Conservation (phyloP, 2,888 invertebrate genomes). For the Eulithis testata region DNA sequence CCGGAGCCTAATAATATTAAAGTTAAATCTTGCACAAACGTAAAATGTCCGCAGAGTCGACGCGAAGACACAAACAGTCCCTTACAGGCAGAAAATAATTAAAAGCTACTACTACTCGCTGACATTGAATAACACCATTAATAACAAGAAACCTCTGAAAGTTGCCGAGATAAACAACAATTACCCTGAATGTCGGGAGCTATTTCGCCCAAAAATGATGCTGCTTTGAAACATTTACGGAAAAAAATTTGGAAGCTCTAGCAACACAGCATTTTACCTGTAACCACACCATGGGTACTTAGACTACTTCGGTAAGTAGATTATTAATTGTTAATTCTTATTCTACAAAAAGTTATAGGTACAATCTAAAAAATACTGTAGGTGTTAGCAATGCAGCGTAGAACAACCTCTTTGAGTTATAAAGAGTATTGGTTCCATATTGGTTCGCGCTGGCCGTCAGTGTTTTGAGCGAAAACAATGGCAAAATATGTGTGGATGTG, state of each 20-base stretch:
- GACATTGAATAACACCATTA: slow-evolving; percentile 78
- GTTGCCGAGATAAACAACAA: slow-evolving; percentile 75
- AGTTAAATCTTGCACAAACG: slow-evolving; percentile 63
- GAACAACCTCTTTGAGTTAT: too few relatives aligned
- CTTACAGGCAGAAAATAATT: slow-evolving; percentile 72
- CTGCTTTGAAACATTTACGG: slow-evolving; percentile 45
- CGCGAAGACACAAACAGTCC: slow-evolving; percentile 60
- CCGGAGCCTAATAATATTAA: slow-evolving; percentile 51
- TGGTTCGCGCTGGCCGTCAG: too few relatives aligned
- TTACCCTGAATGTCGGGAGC: slow-evolving; percentile 64
- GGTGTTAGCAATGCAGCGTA: too few relatives aligned
- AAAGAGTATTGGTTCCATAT: too few relatives aligned
- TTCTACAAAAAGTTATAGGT: too few relatives aligned
- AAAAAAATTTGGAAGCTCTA: slow-evolving; percentile 30
- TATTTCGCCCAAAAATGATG: slow-evolving; percentile 48
- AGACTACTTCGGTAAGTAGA: too few relatives aligned
- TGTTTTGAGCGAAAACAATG: too few relatives aligned
- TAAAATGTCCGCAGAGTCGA: slow-evolving; percentile 62
- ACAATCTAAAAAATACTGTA: too few relatives aligned
- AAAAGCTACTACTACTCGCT: slow-evolving; percentile 71
- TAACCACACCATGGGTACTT: not conserved
- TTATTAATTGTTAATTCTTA: not conserved
- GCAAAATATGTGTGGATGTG: too few relatives aligned
- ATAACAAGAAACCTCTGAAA: slow-evolving; percentile 73
- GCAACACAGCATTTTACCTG: not conserved